Evolutionary conservation across 2,888 invertebrate genomes (phyloP).

Genomic region (Rhabditoides inermis): DNA sequence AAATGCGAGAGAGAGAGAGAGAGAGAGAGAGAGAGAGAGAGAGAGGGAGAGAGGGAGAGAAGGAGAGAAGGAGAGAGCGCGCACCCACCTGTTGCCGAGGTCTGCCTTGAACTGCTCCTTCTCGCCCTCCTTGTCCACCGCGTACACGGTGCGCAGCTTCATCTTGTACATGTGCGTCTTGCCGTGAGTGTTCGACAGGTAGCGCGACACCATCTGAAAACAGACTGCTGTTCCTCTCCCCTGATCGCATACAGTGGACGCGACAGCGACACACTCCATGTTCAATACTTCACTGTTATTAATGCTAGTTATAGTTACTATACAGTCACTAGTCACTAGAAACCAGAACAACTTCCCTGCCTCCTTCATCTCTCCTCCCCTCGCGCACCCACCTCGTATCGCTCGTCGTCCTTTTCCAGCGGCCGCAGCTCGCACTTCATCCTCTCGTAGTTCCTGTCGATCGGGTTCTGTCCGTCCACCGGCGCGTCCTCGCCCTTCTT

Average conservation of each 20-base stretch:
- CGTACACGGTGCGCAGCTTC: slow-evolving; percentile 55
- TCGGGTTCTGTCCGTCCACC: slow-evolving; percentile 37
- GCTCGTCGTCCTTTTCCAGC: slow-evolving; percentile 44
- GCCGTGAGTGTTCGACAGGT: slow-evolving; percentile 56
- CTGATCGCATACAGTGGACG: background rate
- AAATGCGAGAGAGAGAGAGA: too few relatives aligned
- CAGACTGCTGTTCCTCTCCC: too few relatives aligned
- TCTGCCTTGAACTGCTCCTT: slow-evolving; percentile 50
- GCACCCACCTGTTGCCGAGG: slow-evolving; percentile 55
- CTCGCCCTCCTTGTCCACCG: slow-evolving; percentile 53
- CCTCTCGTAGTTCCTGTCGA: slow-evolving; percentile 56
- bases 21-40: too few relatives aligned
- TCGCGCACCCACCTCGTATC: slow-evolving; percentile 54
- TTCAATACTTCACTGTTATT: background rate
- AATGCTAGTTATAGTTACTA: background rate
- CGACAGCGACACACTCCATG: background rate
- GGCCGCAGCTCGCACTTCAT: slow-evolving; percentile 54
- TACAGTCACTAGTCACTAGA: background rate
- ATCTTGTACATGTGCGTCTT: slow-evolving; percentile 56
- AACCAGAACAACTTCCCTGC: too few relatives aligned
- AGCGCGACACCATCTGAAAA: slow-evolving; percentile 54
- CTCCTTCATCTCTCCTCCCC: too few relatives aligned
- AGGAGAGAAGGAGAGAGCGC: too few relatives aligned
- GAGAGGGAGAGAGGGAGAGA: too few relatives aligned
- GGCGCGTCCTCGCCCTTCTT: slow-evolving; percentile 46